These are phyloP conservation scores for Pyrocephalus nanus DNA, from an alignment of 2,797 vertebrate genomes.

Conservation along the genomic window DNA sequence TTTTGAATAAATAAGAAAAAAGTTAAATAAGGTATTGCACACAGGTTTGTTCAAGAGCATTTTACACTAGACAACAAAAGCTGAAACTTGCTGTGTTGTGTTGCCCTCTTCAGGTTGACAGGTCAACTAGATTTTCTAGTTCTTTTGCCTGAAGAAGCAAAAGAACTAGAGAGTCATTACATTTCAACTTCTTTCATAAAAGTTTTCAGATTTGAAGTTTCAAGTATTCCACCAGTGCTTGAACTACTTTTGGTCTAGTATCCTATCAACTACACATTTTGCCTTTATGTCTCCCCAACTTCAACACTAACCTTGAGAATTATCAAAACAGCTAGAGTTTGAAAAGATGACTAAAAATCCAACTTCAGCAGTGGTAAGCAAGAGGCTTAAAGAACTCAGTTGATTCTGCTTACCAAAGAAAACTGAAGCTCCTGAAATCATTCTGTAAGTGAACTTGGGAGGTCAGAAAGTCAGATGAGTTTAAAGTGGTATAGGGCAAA, in stretches of 20 bases:
- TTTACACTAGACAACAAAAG: not conserved
- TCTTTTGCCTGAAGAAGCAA: not conserved
- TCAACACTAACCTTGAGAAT: not conserved
- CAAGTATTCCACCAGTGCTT: not conserved
- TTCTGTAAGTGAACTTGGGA: not conserved
- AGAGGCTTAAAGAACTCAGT: not conserved
- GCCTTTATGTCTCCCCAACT: not conserved
- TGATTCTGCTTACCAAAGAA: not conserved
- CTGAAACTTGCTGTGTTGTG: constrained; percentile 56
- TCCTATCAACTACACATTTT: not conserved
- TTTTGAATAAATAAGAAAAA: not conserved
- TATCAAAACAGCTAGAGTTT: not conserved
- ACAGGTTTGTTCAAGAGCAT: not conserved
- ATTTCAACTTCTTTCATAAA: not conserved
- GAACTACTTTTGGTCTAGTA: not conserved
- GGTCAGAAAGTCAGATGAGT: not conserved
- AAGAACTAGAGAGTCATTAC: rapidly evolving
- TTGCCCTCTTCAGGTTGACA: constrained; percentile 74
- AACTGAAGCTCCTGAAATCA: not conserved
- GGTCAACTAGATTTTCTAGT: not conserved
- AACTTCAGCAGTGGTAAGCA: not conserved
- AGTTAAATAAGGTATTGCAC: not conserved
- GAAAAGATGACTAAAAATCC: not conserved
- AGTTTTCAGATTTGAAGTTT: not conserved
- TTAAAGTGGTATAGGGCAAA: not conserved